Base-by-base conservation (phyloP, 2,888 invertebrate species). In the Mythimna ferrago region DNA sequence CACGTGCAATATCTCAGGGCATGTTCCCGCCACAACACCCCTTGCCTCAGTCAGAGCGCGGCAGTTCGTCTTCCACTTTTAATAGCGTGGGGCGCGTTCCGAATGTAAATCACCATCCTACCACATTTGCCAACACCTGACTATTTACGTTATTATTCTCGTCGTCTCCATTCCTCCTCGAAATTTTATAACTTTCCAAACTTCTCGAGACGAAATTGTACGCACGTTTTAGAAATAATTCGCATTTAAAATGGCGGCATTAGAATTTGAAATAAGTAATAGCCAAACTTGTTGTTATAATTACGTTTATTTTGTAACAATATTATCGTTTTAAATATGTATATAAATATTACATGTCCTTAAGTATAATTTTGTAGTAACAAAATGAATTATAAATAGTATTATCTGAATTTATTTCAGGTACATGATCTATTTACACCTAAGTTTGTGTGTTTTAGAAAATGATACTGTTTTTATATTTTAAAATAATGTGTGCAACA, bases 101-200 rank as follows among this genome's bases (percentile, higher is more conserved):
- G 93, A 91, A 95, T 94, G 92, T 92, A 94, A 95, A 95, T 94
- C 90, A 91, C 85, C 87, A 82, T 87, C 86, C 80, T 80, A 77
- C 85, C 81, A 86, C 86, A 86, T 85, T 77, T 80, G 83, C 87
- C 88, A 91, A 92, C 94, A 93, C 92, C 93, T 93, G 93, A 90
- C 92, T 93, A 91, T 94, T 94, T 92, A 91, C 90, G 87, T 89
- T 91, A 90, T 89, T 90, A 90, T 89, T 90, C 90, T 80, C 87
- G 86, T 88, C 91, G 88, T 90, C 92, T 90, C 87, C 88, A 88
- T 88, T 88, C 85, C 86, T 79, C 76, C 88, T 61, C 87, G 58
- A 76, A 91, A 93, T 93, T 94, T 93, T 91, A 92, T 91, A 94
- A 94, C 93, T 94, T 93, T 88, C 81, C 87, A 89, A 93, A 94